Base-by-base conservation (phyloP, 2,797 vertebrate genomes). In the Neomorphus geoffroyi region DNA sequence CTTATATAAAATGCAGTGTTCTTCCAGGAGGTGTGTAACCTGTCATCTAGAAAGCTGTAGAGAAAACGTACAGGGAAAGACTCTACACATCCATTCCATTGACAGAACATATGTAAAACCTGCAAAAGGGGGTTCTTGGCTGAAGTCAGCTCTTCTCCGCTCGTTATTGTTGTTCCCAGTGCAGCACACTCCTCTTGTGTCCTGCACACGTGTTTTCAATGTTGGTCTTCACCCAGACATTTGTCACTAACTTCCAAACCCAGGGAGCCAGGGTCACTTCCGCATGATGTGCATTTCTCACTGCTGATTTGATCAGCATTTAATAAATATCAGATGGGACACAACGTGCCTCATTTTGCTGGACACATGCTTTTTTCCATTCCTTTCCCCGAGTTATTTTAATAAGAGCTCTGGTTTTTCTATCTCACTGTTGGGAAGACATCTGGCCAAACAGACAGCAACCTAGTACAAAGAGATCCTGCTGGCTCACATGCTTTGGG, bases 391-490 rank as follows among this genome's bases (percentile, higher is more conserved):
- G 43, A 93, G 92, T 97, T 98, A 97, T 97, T 98, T 95, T 95
- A 97, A 97, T 97, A 97, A 97, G 92, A 97, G 93, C 86, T 96
- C 90, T 96, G 96, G 91, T 97, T 98, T 97, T 97, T 97, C 96
- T 97, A 61, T 92, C 95, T 94, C 96, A 94, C 95, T 97, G 93
- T 97, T 97, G 97, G 97, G 97, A 98, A 97, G 97, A 98, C 99
- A 99, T 99, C 99, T 99, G 99, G 99, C 97, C 98, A 99, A 99
- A 99, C 98, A 99, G 95, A 97, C 88, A 94, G 96, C 91, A 74
- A 96, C 95, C 96, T 97, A 96, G 98, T 98, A 98, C 98, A 98
- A 98, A 98, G 98, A 96, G 96, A 97, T 96, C 98, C 97, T 97
- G 97, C 98, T 96, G 98, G 97, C 97, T 97, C 97, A 96, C 74